Base-by-base conservation (phyloP, 2,113 vertebrate species). In the Anolis sagrei region DNA sequence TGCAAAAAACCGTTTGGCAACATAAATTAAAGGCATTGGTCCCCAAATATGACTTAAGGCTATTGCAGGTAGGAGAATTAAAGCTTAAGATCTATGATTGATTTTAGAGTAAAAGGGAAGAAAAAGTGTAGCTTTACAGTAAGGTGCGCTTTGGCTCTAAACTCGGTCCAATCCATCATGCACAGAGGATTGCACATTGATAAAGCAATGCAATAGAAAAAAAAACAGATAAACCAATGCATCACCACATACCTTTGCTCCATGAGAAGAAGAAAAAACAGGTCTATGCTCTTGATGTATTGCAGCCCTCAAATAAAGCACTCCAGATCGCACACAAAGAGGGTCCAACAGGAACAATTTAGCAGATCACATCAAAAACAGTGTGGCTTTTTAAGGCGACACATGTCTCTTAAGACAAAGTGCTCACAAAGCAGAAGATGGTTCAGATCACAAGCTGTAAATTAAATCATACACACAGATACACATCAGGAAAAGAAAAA, bases 371-470 rank as follows among this genome's bases (percentile, higher is more conserved):
- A 81, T 83, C 83, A 88, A 86, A 66, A 76, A 58, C 62, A 86
- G 91, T 79, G 83, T 0, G 0, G 66, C 82, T 90, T 77, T 70
- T 76, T 29, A 86, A 84, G 76, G 86, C 82, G 89, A 82, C 77
- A 66, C 32, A 48, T 0, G 0, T 49, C 83, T 88, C 82, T 85
- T 61, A 48, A 88, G 54, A 92, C 83, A 87, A 90, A 83, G 88
- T 87, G 81, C 82, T 89, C 81, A 51, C 58, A 80, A 85, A 87
- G 87, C 48, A 92, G 86, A 90, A 27, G 92, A 76, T 27, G 76
- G 79, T 88, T 72, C 91, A 88, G 86, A 81, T 70, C 73, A 62
- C 66, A 86, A 85, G 85, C 83, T 70, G 76, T 18, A 78, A 85
- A 90, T 86, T 89, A 86, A 93, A 87, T 61, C 80, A 64, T 7